phyloP scores from a whole-genome alignment of 2,797 vertebrate species.

The Siniperca scherzeri region DNA sequence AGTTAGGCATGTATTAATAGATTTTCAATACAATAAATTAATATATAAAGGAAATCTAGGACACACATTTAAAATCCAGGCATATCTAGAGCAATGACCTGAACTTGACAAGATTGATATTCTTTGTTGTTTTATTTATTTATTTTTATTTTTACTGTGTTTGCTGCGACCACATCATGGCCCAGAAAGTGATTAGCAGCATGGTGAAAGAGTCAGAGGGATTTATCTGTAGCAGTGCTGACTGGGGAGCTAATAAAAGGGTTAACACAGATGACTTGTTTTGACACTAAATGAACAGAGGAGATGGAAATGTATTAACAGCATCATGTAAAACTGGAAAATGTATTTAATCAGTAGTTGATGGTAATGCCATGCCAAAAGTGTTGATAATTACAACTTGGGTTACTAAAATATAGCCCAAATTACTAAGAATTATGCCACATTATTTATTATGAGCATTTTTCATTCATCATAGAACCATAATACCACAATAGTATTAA shows the following conservation, averaged over 20 bases:
- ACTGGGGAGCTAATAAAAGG: slow-evolving; percentile 52
- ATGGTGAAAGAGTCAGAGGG: slow-evolving; percentile 32
- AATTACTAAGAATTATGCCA: neutral
- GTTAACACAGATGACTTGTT: slow-evolving; percentile 59
- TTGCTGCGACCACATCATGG: slow-evolving; percentile 36
- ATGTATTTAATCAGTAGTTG: slow-evolving; percentile 33
- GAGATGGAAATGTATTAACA: slow-evolving; percentile 47
- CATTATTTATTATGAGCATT: neutral
- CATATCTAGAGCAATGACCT: slow-evolving; percentile 31
- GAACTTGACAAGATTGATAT: slow-evolving; percentile 6
- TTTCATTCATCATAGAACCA: neutral
- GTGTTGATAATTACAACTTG: slow-evolving; percentile 14
- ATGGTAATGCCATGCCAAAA: neutral
- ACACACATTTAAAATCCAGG: neutral
- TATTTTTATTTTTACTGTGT: neutral
- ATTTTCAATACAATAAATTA: neutral
- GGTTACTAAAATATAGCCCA: neutral
- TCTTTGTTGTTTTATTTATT: neutral
- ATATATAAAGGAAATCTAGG: slow-evolving; percentile 5
- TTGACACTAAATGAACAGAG: slow-evolving; percentile 53
- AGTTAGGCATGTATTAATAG: neutral
- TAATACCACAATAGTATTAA: neutral
- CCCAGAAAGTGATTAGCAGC: slow-evolving; percentile 48
- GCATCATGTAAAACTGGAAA: slow-evolving; percentile 32
- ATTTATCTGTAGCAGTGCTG: slow-evolving; percentile 54